Base-by-base conservation (phyloP, 2,888 invertebrate genomes). In the Hybos culiciformis region DNA sequence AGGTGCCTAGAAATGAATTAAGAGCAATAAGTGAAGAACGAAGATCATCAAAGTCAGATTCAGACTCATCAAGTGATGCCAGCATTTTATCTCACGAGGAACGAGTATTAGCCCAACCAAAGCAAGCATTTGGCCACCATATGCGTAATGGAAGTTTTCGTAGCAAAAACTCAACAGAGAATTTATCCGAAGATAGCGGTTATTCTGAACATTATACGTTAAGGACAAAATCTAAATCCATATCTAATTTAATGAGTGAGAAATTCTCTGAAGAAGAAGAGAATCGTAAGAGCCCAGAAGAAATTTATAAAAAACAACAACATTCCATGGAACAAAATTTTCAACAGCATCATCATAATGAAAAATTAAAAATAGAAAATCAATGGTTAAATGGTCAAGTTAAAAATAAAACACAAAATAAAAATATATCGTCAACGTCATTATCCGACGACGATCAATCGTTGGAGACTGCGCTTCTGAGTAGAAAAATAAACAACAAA, bases 131-230 rank as follows among this genome's bases (percentile, higher is more conserved):
- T 29, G 18, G 24, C 32, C 38, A 39, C 19, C 29, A 21, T 9
- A 39, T 36, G 15, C 42, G 46, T 32, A 43, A 48, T 21, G 26
- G 43, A 37, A 39, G 29, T 3, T 44, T 29, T 26, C 45, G 45
- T 37, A 47, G 56, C 26, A 77, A 76, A 54, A 75, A 75, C 53
- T 83, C 83, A 37, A 77, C 77, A 18, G 83, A 84, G 60, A 83
- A 83, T 70, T 69, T 84, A 50, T 83, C 83, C 57, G 83, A 84
- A 62, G 83, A 84, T 63, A 83, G 82, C 54, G 83, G 83, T 42
- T 83, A 80, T 64, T 75, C 81, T 56, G 83, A 82, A 50, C 46
- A 49, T 38, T 23, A 14, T 12, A 7, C 24, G 12, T 37, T 24
- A 24, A 6, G 60, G 26, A 49, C 54, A 26, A 69, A 68, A 54